Evolutionary conservation across 2,888 invertebrate species (phyloP).

Genomic region (Troilus luridus): DNA sequence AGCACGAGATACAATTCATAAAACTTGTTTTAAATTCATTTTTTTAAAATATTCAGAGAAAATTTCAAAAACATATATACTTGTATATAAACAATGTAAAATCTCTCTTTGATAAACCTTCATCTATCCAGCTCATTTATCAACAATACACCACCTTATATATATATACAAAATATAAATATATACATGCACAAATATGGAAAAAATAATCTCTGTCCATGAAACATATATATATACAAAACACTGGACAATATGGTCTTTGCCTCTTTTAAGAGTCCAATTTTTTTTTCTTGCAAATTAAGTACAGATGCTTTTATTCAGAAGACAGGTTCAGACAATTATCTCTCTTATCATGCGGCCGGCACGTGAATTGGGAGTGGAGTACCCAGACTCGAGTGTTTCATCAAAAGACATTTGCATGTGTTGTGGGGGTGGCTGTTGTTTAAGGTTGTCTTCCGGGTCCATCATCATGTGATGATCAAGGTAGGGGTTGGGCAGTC

Average conservation of each 20-base stretch:
- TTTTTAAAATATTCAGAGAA: conserved; percentile 29
- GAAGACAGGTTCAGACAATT: conserved; percentile 79
- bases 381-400: conserved; percentile 93
- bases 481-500: conserved; percentile 90
- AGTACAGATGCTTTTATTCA: conserved; percentile 1
- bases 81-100: conserved; percentile 33
- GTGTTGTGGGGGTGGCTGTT: conserved; percentile 76
- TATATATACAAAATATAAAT: conserved; percentile 58
- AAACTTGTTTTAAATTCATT: not conserved
- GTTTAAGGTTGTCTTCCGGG: conserved; percentile 79
- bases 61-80: conserved; percentile 28
- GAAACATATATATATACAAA: conserved; percentile 59
- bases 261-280: conserved; percentile 35
- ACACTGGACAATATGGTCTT: conserved; percentile 57
- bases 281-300: conserved; percentile 43
- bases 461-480: conserved; percentile 77
- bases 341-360: conserved; percentile 94
- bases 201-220: conserved; percentile 58
- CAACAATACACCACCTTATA: conserved; percentile 54
- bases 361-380: conserved; percentile 93
- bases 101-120: conserved; percentile 38
- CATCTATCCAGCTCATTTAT: conserved; percentile 51
- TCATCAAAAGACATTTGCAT: conserved; percentile 93
- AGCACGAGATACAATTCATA: conserved; percentile 11
- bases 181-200: conserved; percentile 59